Evolutionary conservation across 2,888 invertebrate species (phyloP).

Genomic region (Siphonodentalium dalli): DNA sequence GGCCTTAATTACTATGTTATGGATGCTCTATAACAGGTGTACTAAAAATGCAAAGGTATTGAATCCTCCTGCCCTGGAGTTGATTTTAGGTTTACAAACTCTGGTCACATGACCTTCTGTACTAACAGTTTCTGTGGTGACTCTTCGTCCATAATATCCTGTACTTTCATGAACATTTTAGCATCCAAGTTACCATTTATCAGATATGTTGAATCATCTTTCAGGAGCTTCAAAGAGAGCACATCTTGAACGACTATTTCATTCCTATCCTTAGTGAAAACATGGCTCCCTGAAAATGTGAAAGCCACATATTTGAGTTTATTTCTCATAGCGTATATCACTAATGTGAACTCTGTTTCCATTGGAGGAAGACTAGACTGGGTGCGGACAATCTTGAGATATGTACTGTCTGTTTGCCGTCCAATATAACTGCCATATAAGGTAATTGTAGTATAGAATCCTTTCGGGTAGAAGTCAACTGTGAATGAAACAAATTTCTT

Average conservation of each 20-base stretch:
- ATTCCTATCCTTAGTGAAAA: constrained; percentile 33
- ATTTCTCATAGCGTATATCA: constrained; percentile 48
- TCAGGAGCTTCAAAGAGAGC: constrained; percentile 38
- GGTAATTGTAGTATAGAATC: constrained; percentile 46
- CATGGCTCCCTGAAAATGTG: constrained; percentile 33
- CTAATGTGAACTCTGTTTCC: constrained; percentile 37
- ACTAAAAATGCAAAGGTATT: too few relatives aligned
- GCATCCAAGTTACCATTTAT: constrained; percentile 47
- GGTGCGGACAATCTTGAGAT: constrained; percentile 37
- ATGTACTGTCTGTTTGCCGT: constrained; percentile 42
- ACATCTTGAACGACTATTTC: constrained; percentile 39
- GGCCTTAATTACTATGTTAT: too few relatives aligned
- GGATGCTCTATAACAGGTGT: too few relatives aligned
- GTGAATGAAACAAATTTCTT: constrained; percentile 32
- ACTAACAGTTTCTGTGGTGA: too few relatives aligned
- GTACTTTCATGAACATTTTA: constrained; percentile 47
- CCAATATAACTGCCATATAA: constrained; percentile 50
- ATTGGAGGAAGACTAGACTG: constrained; percentile 16
- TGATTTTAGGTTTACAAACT: too few relatives aligned
- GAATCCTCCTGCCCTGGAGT: too few relatives aligned
- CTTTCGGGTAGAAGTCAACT: constrained; percentile 47
- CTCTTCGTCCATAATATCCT: constrained; percentile 32
- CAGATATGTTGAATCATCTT: constrained; percentile 43
- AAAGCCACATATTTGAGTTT: constrained; percentile 47
- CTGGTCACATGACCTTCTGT: too few relatives aligned